Evolutionary conservation across 2,113 vertebrate genomes (phyloP).

Genomic region (Cryptoleucopteryx plumbea): DNA sequence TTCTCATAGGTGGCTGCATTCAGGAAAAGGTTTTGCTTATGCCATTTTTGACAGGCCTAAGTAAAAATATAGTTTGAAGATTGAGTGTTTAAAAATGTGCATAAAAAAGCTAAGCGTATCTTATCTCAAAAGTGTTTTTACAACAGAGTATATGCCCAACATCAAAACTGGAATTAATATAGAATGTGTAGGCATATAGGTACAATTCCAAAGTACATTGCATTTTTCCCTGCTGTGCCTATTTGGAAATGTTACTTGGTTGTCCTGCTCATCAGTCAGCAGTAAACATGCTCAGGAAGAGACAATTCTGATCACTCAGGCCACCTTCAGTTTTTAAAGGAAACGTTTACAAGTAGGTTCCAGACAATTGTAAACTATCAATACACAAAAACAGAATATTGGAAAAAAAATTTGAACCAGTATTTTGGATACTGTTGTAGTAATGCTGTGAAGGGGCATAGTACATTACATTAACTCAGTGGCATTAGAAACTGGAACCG

Average conservation of each 20-base stretch:
- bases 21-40: neutral
- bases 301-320: neutral
- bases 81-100: neutral
- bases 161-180: neutral
- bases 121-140: neutral
- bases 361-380: neutral
- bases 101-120: neutral
- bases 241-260: neutral
- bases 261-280: neutral
- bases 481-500: neutral
- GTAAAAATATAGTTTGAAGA: neutral
- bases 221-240: neutral
- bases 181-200: neutral
- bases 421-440: neutral
- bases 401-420: neutral
- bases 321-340: neutral
- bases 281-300: neutral
- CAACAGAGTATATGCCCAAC: neutral
- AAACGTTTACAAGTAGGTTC: neutral
- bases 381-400: neutral
- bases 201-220: neutral
- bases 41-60: neutral
- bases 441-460: neutral
- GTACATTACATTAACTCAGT: neutral
- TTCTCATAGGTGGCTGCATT: neutral